Conservation (phyloP, 2,113 vertebrate species). For the Bufo bufo region DNA sequence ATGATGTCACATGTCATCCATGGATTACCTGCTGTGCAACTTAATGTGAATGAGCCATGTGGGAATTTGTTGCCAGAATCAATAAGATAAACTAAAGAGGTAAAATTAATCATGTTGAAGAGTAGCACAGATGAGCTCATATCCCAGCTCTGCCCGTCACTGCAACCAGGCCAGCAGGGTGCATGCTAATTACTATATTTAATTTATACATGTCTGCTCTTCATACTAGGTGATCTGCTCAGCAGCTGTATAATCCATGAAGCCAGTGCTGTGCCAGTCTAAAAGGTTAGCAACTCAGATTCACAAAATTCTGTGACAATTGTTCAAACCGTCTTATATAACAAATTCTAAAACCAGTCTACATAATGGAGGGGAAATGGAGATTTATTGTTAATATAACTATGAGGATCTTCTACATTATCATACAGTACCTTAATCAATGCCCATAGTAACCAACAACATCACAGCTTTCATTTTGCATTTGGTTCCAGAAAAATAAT, state of each 20-base stretch:
- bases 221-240: not conserved
- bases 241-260: not conserved
- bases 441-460: no score
- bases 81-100: constrained; percentile 29
- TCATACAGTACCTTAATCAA: no score
- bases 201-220: constrained; percentile 1
- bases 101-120: not conserved
- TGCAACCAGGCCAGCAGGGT: not conserved
- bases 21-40: constrained; percentile 16
- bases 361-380: no score
- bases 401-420: no score
- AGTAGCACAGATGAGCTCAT: constrained; percentile 12
- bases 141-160: not conserved
- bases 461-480: no score
- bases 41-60: constrained; percentile 24
- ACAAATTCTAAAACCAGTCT: not conserved
- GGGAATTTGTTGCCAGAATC: constrained; percentile 23
- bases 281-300: not conserved
- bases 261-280: not conserved
- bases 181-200: constrained; percentile 2
- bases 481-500: no score
- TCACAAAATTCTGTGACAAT: not conserved
- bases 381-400: no score
- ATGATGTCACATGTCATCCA: constrained; percentile 22
- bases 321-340: not conserved